A percentile compares a stretch with the other conserved stretches of the same genome.
Evolutionary conservation across 2,888 invertebrate genomes (phyloP).

Genomic region (Agrochola macilenta): DNA sequence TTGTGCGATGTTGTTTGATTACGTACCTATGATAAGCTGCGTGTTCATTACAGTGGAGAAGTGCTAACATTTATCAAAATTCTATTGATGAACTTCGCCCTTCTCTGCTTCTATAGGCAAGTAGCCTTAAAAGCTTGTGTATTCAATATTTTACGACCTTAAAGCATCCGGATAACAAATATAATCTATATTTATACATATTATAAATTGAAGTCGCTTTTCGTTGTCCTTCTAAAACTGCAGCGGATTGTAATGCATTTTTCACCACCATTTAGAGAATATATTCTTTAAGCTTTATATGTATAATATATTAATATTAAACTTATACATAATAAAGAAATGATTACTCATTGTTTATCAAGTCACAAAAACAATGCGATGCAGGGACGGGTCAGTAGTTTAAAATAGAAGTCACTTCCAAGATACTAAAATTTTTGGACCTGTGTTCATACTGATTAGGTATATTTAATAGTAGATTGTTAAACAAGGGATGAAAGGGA

Average conservation of each 20-base stretch:
- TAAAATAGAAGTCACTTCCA: background rate
- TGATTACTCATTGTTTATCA: background rate
- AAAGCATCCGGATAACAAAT: background rate
- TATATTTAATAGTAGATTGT: too few species aligned
- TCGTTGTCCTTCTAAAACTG: background rate
- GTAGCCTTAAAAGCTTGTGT: conserved; percentile 12
- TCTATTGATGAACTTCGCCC: background rate
- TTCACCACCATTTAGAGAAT: background rate
- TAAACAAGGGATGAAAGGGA: too few species aligned
- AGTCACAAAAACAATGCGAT: background rate
- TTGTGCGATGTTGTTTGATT: conserved; percentile 19
- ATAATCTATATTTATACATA: background rate
- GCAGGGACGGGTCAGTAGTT: background rate
- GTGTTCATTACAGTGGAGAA: background rate
- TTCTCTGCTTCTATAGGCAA: background rate
- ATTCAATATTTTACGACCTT: background rate
- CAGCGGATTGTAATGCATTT: background rate
- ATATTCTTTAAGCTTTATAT: background rate
- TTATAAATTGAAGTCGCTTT: background rate
- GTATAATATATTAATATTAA: background rate
- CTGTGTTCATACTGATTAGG: background rate
- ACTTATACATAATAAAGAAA: background rate
- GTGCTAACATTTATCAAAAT: background rate
- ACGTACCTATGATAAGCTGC: conserved; percentile 12
- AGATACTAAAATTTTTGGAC: too few species aligned